Conservation (phyloP, 2,797 vertebrate genomes). For the Helicolenus hilgendorfi region DNA sequence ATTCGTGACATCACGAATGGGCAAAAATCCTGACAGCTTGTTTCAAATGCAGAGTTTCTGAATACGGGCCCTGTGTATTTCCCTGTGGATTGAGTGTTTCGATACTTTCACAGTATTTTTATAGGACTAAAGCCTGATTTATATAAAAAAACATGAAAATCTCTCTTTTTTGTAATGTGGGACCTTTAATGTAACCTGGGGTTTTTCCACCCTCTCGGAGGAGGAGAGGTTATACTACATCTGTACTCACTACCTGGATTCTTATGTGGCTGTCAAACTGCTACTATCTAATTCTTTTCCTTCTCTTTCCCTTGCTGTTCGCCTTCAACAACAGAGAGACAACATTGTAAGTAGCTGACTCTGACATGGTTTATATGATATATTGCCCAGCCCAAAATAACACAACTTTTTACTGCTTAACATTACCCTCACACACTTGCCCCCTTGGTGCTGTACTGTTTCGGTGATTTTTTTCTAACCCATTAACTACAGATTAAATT, state of each 20-base stretch:
- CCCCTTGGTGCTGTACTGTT: neutral
- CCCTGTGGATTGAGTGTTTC: no score
- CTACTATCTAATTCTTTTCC: constrained; percentile 29
- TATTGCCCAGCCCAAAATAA: neutral
- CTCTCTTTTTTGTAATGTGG: no score
- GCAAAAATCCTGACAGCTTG: no score
- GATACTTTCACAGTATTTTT: no score
- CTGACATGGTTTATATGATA: neutral
- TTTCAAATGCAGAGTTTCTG: no score
- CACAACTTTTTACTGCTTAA: neutral
- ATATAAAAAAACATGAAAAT: no score
- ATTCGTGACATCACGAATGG: no score
- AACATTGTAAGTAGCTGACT: constrained; percentile 88
- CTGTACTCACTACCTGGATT: constrained; percentile 1
- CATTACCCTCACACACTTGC: neutral
- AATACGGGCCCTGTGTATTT: no score
- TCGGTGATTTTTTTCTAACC: neutral
- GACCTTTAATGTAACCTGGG: neutral
- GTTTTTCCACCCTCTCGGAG: neutral
- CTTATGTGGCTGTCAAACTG: constrained; percentile 33
- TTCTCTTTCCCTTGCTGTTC: constrained; percentile 54
- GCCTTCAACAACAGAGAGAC: constrained; percentile 77
- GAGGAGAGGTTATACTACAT: neutral
- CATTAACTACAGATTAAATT: neutral
- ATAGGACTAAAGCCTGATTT: no score